Percentiles rank a stretch among this genome's conserved stretches.
Conservation (phyloP, 2,113 vertebrate species). For the Diglossa brunneiventris region DNA sequence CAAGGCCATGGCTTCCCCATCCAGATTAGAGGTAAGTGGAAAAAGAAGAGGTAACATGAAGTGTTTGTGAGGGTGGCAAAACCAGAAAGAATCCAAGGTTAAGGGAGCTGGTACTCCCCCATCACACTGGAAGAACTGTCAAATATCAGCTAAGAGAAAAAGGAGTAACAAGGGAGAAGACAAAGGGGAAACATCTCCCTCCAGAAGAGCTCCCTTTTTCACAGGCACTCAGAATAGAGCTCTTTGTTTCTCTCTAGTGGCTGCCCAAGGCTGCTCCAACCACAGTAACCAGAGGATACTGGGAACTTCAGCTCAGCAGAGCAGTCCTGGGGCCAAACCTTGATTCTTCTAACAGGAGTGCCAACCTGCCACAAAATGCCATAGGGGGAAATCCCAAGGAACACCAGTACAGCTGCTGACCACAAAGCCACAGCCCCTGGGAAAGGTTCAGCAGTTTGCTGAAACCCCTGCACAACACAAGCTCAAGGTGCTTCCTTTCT, state of each 20-base stretch:
- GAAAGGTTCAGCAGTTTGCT: neutral
- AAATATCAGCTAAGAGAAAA: neutral
- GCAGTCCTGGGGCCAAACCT: neutral
- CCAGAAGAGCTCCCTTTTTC: neutral
- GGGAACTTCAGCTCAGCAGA: neutral
- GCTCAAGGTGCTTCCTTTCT: neutral
- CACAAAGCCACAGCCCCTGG: accelerated
- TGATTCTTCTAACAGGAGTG: neutral
- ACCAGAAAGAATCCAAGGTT: neutral
- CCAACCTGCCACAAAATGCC: neutral
- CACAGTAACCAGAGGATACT: neutral
- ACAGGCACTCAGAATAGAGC: neutral
- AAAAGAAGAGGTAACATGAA: neutral
- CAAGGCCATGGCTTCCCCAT: neutral
- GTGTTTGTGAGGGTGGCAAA: neutral
- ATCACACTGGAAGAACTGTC: neutral
- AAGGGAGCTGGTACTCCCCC: accelerated
- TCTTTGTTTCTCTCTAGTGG: neutral
- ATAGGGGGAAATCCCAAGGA: neutral
- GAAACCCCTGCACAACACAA: accelerated
- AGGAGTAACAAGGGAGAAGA: neutral
- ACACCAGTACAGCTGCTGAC: neutral
- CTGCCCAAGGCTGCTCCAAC: neutral
- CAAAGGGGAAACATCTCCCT: neutral
- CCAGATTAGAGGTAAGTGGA: neutral